Evolutionary conservation across 2,888 invertebrate species (phyloP), one percentile per base, ranked within the genome.

Genomic region (Allophyes oxyacanthae): DNA sequence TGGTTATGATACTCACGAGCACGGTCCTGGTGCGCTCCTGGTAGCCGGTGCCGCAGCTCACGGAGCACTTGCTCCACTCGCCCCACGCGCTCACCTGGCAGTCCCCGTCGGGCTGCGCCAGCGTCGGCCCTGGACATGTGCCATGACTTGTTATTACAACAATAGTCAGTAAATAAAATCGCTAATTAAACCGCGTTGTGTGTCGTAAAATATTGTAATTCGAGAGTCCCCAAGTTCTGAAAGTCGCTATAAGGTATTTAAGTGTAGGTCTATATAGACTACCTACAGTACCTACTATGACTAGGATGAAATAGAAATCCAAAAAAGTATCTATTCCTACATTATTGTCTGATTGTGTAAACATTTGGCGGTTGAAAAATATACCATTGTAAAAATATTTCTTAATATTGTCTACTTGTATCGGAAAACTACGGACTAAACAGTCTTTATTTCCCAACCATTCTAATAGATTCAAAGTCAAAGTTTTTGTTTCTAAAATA

Each of bases 81-180:
- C 97, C 95, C 98, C 98, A 99, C 38, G 95, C 95, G 1, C 97
- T 96, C 78, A 97, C 93, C 76, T 95, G 94, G 75, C 98, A 98
- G 84, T 96, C 96, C 0, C 66, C 63, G 4, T 45, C 11, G n/a
- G n/a, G n/a, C 53, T 91, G 88, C 42, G 64, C 34, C 52, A 66
- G 52, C 0, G 68, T 33, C 0, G 75, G 49, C 2, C 69, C 79
- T 79, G 52, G 4, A n/a, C 13, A 34, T 6, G 48, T 1, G 1
- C 4, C 15, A 13, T 10, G 1, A 15, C 20, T 44, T 33, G 8
- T 33, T 43, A 30, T 33, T n/a, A 13, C 14, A 36, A 36, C 6
- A 4, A 36, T 8, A 36, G 8, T 7, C 9, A 7, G n/a, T n/a
- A 6, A 30, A 7, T 2, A 30, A 8, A 30, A 30, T 30, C 3